These are phyloP conservation scores for Hippoglossus hippoglossus DNA, from an alignment of 2,797 vertebrate species.

Conservation along the genomic window DNA sequence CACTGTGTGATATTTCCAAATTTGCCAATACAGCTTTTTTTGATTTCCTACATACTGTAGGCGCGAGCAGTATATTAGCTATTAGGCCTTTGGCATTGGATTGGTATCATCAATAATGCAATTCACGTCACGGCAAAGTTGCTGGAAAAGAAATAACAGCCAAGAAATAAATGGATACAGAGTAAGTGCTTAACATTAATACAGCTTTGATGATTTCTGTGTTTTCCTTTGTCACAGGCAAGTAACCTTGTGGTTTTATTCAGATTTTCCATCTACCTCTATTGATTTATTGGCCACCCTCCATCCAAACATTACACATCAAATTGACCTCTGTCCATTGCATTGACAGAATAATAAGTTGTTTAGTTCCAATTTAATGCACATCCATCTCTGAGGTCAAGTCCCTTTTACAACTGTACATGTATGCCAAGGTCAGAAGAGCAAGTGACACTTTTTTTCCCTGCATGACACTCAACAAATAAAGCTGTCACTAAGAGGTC, in stretches of 20 bases:
- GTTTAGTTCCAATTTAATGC: slow-evolving; percentile 44
- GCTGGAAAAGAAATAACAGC: slow-evolving; percentile 14
- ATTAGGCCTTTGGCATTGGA: slow-evolving; percentile 8
- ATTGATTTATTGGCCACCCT: slow-evolving; percentile 23
- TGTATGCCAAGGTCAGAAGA: not conserved
- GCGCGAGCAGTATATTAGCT: slow-evolving; percentile 4
- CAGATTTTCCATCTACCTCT: slow-evolving; percentile 13
- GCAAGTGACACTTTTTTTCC: not conserved
- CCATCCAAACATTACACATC: slow-evolving; percentile 25
- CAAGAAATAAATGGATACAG: slow-evolving; percentile 10
- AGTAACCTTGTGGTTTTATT: slow-evolving; percentile 11
- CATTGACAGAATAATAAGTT: slow-evolving; percentile 43
- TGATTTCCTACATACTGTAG: slow-evolving; percentile 6
- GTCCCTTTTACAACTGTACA: slow-evolving; percentile 15
- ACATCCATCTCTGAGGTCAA: slow-evolving; percentile 22
- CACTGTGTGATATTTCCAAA: slow-evolving; percentile 22
- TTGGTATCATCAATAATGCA: slow-evolving; percentile 27
- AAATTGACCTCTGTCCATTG: slow-evolving; percentile 53
- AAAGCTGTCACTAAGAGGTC: slow-evolving; percentile 10
- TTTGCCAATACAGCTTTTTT: slow-evolving; percentile 23
- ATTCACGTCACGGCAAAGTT: slow-evolving; percentile 13
- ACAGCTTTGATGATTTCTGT: slow-evolving; percentile 1
- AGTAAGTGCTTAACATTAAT: slow-evolving; percentile 12
- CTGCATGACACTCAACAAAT: not conserved
- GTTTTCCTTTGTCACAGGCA: slow-evolving; percentile 8